Evolutionary conservation across 2,113 vertebrate species (phyloP), one percentile per base, ranked within the genome.

Genomic region (Microcebus lehilahytsara): DNA sequence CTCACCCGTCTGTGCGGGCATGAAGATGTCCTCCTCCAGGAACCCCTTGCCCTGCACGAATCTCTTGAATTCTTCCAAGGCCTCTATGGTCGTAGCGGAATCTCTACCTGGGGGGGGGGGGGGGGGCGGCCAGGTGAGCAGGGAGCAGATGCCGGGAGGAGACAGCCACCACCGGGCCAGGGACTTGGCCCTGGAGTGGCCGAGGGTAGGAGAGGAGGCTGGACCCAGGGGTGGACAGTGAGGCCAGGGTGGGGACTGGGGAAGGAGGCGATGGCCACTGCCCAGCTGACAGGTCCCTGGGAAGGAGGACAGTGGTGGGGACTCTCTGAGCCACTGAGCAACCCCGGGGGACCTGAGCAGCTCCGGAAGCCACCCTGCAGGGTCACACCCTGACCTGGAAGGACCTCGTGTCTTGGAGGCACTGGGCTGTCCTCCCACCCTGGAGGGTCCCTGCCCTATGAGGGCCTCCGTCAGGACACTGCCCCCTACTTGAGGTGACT

Each of bases 161-260:
- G 34, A 9, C 0, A 7, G n/a, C 10, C 10, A 34, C 11, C 0
- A 0, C 3, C 42, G 3, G 25, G 34, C 40, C 1, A 0, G 32
- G 16, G 30, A 66, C 69, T 64, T 12, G 10, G 25, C 11, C 60
- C 60, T 64, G 27, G 23, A 64, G 60, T 10, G 9, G 60, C 23
- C 0, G 60, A 62, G 60, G 60, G 60, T 62, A 62, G 60, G 60
- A 62, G 64, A 66, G 64, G 30, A 56, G 27, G 27, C 16, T 20
- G 56, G 60, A 27, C 60, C 60, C 60, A 27, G 27, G 60, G 60
- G 60, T 27, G 60, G 60, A 64, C 60, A 27, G 3, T 34, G n/a
- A 89, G 53, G 56, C 8, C 79, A 8, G 2, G 25, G 40, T 9
- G 12, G 40, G 25, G 30, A 20, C 6, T 14, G 81, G 20, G 12